Base-by-base conservation (phyloP, 2,888 invertebrate genomes). In the Apamea crenata region DNA sequence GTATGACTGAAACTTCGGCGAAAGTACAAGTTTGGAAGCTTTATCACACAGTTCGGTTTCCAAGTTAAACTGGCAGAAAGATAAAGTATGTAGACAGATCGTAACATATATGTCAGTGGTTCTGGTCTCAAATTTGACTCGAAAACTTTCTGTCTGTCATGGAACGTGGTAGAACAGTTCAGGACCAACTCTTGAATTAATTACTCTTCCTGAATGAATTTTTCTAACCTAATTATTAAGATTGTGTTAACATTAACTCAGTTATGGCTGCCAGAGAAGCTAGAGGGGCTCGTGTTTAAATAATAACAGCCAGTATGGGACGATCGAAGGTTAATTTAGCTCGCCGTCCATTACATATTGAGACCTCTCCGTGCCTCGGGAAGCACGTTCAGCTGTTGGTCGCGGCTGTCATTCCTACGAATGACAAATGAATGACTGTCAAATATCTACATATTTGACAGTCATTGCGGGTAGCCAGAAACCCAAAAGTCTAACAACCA, bases 21-120 rank as follows among this genome's bases (percentile, higher is more conserved):
- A 63, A 82, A 75, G 78, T 86, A 83, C 77, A 77, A 85, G 82
- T 81, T 83, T 63, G 67, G 70, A 72, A 78, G 78, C 84, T 89
- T 90, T 87, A 89, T 88, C 88, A 83, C 81, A 72, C 78, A 85
- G 84, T 84, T 87, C 81, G 84, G 87, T 87, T 90, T 79, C 81
- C 74, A 91, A 91, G 92, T 91, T 91, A 87, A 89, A 89, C 88
- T 88, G 90, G 76, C 74, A 77, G 82, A 85, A 84, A 86, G 84
- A 85, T 86, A 71, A 79, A 59, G 40, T 66, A 67, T 74, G 73
- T 36, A 76, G 65, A 73, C 25, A 53, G 25, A 32, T 36, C 32
- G 25, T 53, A 36, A 36, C 8, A 73, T 67, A 63, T 65, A 56
- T 47, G 53, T n/a, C 71, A 81, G 67, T 47, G 36, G 44, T 67